Percentiles rank a stretch among this genome's conserved stretches.
Conservation (phyloP, 2,797 vertebrate species). For the Enteromius anoplus region DNA sequence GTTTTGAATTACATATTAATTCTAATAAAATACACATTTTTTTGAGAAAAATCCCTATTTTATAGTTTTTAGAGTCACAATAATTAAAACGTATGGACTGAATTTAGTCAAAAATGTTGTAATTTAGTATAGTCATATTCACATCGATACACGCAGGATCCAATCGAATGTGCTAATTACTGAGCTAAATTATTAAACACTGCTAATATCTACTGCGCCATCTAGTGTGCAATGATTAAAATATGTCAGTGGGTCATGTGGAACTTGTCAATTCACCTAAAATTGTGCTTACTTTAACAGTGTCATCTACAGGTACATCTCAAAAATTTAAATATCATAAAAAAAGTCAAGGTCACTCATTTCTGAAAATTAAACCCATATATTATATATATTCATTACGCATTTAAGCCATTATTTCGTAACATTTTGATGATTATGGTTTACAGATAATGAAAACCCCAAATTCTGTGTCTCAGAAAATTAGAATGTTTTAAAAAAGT, state of each 20-base stretch:
- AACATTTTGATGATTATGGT: too few species aligned
- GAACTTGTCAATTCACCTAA: not conserved
- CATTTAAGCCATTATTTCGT: too few species aligned
- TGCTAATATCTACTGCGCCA: conserved; percentile 56
- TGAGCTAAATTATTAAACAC: not conserved
- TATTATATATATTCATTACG: too few species aligned
- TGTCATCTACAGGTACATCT: not conserved
- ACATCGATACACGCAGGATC: not conserved
- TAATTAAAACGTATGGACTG: not conserved
- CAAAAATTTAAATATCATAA: too few species aligned
- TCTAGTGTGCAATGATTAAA: conserved; percentile 64
- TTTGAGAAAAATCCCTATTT: not conserved
- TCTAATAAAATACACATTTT: not conserved
- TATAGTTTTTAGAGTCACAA: not conserved
- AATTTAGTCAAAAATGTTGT: not conserved
- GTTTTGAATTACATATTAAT: not conserved
- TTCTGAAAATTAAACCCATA: too few species aligned
- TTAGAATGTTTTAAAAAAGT: too few species aligned
- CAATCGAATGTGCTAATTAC: not conserved
- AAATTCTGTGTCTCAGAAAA: too few species aligned
- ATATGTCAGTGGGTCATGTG: not conserved
- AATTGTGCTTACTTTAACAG: not conserved
- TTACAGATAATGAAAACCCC: too few species aligned
- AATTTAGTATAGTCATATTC: not conserved
- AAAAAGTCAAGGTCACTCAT: too few species aligned